Evolutionary conservation across 1,140 invertebrate genomes (phyloP), one percentile per base, ranked within the genome.

Genomic region (Drosophila equinoxialis): DNA sequence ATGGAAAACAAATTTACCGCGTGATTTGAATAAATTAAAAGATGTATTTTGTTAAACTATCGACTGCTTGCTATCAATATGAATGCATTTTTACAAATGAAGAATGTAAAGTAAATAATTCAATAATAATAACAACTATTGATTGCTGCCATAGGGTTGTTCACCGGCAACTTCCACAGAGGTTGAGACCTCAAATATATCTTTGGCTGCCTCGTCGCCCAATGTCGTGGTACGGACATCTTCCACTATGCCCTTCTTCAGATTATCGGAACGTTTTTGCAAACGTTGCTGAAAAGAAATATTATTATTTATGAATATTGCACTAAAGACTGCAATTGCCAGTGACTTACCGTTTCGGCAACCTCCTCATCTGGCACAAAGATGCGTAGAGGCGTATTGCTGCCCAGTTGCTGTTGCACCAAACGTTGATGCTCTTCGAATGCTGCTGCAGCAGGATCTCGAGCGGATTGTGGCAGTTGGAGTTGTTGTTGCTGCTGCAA

Each of bases 301-400:
- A 17, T 51, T 33, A 6, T 1, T 5, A 11, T 8, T 33, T 17
- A 11, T 37, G 10, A 10, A 37, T 37, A 4, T 10, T 41, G n/a
- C 17, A 2, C 2, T 14, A 8, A 13, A 17, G 30, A n/a, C 1
- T 2, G 17, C 4, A 8, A 20, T 6, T 30, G 5, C 11, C 26
- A n/a, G 39, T 6, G 13, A 13, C 54, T 71, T 58, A 90, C 85
- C 68, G 81, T 64, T 67, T 90, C 85, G 7, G 99, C 98, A 81
- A 99, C 23, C 51, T 91, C 90, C 14, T 92, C 91, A 55, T 92
- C 91, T 23, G 91, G 91, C 6, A 92, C 91, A 69, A 91, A 92
- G 35, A 92, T 92, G 14, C 91, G 77, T 11, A 92, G 42, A 0
- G 91, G 91, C 5, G 89, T 86, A 55, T 80, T 82, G 37, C 74